Percentiles rank a stretch among this genome's conserved stretches.
phyloP scores from a whole-genome alignment of 2,113 vertebrate species.

The Sarotherodon lohbergeri region DNA sequence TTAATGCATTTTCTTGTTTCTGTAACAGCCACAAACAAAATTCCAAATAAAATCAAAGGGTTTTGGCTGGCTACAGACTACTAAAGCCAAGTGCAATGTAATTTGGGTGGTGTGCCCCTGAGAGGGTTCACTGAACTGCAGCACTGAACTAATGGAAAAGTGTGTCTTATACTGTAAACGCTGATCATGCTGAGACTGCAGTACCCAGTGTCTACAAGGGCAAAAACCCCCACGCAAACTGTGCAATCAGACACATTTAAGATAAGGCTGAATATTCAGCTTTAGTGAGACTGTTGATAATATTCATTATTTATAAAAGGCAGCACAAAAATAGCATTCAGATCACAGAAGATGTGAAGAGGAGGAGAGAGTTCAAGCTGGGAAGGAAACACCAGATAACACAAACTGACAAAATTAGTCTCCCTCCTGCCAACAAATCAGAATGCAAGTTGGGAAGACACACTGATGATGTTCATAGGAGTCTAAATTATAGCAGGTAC shows the following conservation, averaged over 20 bases:
- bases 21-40: neutral
- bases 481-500: neutral
- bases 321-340: constrained; percentile 18
- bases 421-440: constrained; percentile 1
- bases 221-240: neutral
- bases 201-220: neutral
- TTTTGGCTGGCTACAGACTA: neutral
- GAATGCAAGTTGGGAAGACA: neutral
- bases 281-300: neutral
- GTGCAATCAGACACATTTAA: neutral
- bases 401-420: constrained; percentile 12
- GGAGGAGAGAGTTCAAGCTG: constrained; percentile 1
- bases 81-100: neutral
- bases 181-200: neutral
- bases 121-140: neutral
- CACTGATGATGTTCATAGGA: neutral
- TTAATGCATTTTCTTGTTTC: neutral
- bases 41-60: neutral
- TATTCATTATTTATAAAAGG: constrained; percentile 37
- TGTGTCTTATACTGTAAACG: neutral
- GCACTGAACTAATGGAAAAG: neutral
- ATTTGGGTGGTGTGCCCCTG: neutral
- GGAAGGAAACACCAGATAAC: constrained; percentile 16
- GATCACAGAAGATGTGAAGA: neutral
- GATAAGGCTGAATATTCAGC: neutral